A percentile compares a stretch with the other conserved stretches of the same genome.
Conservation (phyloP, 2,888 invertebrate genomes). For the Agriopis marginaria region DNA sequence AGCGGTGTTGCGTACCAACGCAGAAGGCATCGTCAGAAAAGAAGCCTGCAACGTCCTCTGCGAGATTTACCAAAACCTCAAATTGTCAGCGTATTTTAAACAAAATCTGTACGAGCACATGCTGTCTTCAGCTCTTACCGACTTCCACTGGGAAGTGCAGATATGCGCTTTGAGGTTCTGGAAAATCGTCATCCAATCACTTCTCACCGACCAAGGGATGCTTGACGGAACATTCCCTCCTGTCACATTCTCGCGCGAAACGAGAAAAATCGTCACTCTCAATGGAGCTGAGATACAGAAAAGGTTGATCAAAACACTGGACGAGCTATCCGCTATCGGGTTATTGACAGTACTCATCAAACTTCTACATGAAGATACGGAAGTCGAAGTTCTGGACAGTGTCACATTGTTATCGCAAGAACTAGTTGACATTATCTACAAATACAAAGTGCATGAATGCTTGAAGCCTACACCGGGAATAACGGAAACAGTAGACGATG, state of each 20-base stretch:
- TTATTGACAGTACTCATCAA: constrained; percentile 90
- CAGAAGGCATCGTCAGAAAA: constrained; percentile 92
- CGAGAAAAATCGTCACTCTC: constrained; percentile 91
- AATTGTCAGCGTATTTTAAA: constrained; percentile 84
- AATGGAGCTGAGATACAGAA: constrained; percentile 89
- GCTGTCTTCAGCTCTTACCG: constrained; percentile 88
- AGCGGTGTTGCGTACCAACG: constrained; percentile 87
- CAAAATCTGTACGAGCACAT: constrained; percentile 88
- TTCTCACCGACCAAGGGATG: constrained; percentile 92
- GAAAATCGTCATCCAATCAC: constrained; percentile 88
- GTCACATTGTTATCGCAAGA: constrained; percentile 85
- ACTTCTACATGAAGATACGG: constrained; percentile 89
- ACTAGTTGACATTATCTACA: constrained; percentile 83
- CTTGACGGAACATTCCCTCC: constrained; percentile 92
- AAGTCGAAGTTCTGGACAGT: constrained; percentile 89
- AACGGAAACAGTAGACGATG: constrained; percentile 59
- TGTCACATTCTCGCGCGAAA: constrained; percentile 92
- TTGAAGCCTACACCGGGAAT: constrained; percentile 61
- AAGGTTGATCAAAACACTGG: constrained; percentile 88
- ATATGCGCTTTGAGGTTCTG: constrained; percentile 90
- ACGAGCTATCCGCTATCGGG: constrained; percentile 89
- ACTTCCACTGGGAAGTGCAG: constrained; percentile 95
- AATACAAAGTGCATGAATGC: constrained; percentile 81
- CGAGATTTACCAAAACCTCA: constrained; percentile 88
- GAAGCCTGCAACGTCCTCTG: constrained; percentile 90